phyloP scores from a whole-genome alignment of 2,797 vertebrate genomes.

The Helicolenus hilgendorfi region DNA sequence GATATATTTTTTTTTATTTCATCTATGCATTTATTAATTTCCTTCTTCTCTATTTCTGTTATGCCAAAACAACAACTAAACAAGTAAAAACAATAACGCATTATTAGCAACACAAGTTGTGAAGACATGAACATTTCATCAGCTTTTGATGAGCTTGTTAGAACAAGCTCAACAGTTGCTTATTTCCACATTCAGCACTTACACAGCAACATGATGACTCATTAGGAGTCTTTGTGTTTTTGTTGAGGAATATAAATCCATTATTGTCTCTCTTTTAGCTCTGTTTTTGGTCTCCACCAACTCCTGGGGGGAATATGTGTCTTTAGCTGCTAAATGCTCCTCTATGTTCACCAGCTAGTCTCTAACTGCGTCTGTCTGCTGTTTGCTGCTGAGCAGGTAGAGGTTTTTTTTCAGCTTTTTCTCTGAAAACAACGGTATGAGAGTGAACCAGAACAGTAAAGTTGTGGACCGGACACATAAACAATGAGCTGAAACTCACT shows the following conservation, averaged over 20 bases:
- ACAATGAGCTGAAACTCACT: not conserved
- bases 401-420: not conserved
- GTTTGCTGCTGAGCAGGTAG: not conserved
- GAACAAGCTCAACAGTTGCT: not conserved
- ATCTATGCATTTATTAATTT: not conserved
- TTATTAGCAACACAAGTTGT: not conserved
- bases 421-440: accelerated
- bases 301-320: not conserved
- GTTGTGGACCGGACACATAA: not conserved
- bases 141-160: not conserved
- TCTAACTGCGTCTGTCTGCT: not conserved
- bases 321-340: not conserved
- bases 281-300: not conserved
- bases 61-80: not conserved
- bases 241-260: not conserved
- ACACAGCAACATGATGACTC: not conserved
- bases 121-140: not conserved
- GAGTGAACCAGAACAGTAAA: not conserved
- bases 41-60: not conserved
- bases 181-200: not conserved
- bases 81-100: not conserved
- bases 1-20: too few relatives aligned
- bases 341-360: not conserved
- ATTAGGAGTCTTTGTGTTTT: not conserved
- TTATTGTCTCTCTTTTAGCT: not conserved